Evolutionary conservation across 2,113 vertebrate species (phyloP).

Genomic region (Anas platyrhynchos): DNA sequence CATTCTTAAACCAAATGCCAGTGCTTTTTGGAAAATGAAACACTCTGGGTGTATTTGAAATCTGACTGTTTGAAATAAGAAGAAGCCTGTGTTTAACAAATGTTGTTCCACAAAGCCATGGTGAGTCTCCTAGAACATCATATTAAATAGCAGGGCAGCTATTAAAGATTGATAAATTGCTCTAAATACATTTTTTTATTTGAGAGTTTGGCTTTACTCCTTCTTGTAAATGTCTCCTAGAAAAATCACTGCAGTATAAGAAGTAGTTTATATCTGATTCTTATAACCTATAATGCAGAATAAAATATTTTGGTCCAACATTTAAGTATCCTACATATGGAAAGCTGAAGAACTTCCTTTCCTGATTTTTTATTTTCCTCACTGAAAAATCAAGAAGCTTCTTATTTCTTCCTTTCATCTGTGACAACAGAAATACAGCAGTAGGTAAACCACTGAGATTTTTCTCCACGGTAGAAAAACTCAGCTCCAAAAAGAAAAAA

Average conservation of each 20-base stretch:
- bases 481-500: not conserved
- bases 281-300: slow-evolving; percentile 1
- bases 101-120: slow-evolving; percentile 26
- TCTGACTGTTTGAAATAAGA: not conserved
- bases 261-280: slow-evolving; percentile 1
- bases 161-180: slow-evolving; percentile 50
- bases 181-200: slow-evolving; percentile 7
- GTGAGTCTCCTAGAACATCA: slow-evolving; percentile 16
- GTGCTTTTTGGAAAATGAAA: slow-evolving; percentile 23
- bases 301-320: not conserved
- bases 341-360: slow-evolving; percentile 6
- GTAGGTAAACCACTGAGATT: not conserved
- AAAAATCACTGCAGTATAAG: not conserved
- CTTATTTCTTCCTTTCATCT: not conserved
- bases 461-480: not conserved
- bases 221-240: slow-evolving; percentile 35
- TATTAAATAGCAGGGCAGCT: slow-evolving; percentile 48
- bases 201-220: slow-evolving; percentile 28
- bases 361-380: not conserved
- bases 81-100: slow-evolving; percentile 25
- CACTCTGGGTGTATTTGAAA: not conserved
- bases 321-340: not conserved
- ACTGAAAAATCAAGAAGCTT: not conserved
- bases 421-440: not conserved
- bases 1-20: slow-evolving; percentile 15